These are phyloP conservation scores for Saccostrea cuccullata DNA, from an alignment of 1,140 invertebrate genomes.

Conservation along the genomic window DNA sequence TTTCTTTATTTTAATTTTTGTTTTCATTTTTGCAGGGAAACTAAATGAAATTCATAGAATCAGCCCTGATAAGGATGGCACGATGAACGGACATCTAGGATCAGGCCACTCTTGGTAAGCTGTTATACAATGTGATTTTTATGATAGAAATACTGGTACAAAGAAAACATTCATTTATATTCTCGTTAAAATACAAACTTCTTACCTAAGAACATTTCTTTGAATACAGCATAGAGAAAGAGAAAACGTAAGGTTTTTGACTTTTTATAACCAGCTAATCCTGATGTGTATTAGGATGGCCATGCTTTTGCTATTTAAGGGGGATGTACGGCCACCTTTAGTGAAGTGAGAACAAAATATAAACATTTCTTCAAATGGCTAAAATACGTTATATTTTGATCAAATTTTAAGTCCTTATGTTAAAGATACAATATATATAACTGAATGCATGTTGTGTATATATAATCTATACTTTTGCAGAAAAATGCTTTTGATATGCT, in stretches of 20 bases:
- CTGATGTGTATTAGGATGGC: background rate
- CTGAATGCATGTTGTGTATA: too few species aligned
- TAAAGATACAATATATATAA: too few species aligned
- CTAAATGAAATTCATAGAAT: conserved; percentile 58
- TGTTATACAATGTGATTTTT: background rate
- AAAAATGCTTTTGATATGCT: too few species aligned
- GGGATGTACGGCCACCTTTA: too few species aligned
- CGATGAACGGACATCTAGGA: conserved; percentile 62
- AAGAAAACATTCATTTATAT: background rate
- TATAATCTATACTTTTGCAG: too few species aligned
- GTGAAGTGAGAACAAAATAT: too few species aligned
- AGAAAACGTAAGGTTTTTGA: conserved; percentile 11
- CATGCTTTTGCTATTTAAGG: background rate
- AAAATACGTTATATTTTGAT: too few species aligned
- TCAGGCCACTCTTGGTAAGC: conserved; percentile 70
- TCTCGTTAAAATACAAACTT: too few species aligned
- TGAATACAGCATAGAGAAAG: background rate
- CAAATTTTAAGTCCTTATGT: too few species aligned
- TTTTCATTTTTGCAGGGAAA: conserved; percentile 49
- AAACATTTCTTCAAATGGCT: too few species aligned
- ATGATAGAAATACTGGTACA: background rate
- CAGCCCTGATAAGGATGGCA: conserved; percentile 65
- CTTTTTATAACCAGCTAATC: conserved; percentile 17
- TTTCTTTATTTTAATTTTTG: background rate
- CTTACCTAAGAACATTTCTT: background rate